Evolutionary conservation across 2,888 invertebrate species (phyloP), one percentile per base, ranked within the genome.

Genomic region (Nemoura dubitans): DNA sequence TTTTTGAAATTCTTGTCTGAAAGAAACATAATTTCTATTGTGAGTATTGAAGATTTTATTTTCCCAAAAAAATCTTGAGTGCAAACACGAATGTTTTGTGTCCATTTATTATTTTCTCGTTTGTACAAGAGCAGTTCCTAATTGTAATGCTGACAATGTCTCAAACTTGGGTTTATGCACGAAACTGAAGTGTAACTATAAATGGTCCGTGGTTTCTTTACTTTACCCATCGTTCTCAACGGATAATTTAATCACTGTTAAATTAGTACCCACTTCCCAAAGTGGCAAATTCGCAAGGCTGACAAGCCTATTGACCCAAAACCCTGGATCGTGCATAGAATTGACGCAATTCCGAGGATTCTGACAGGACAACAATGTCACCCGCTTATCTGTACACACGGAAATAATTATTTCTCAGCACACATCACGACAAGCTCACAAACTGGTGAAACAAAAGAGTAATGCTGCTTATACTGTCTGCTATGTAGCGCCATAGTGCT

Each of bases 391-490:
- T 59, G 3, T 16, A 59, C 36, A 36, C 59, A 21, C 21, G 59
- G 14, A 59, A 21, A 59, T 59, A 59, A 59, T 59, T 59, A 59
- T 59, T 59, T 59, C 59, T 59, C 59, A 59, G 59, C 59, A 59
- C 21, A 59, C 59, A 7, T 59, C 14, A 10, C 21, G 59, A 59
- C 59, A 59, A 59, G 3, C 6, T 1, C 59, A 21, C 59, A n/a
- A n/a, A n/a, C 59, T 14, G 10, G 59, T 59, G 21, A 59, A 14
- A 59, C 59, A 59, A 59, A 59, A 59, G 59, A 59, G 59, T 59
- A 59, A 59, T 59, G 14, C 59, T 59, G 59, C 59, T 59, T 59
- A 59, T 59, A 59, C n/a, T n/a, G n/a, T n/a, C n/a, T 59, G 59
- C 59, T 59, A 59, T n/a, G n/a, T n/a, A n/a, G n/a, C n/a, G n/a